Conservation (phyloP, 2,113 vertebrate species). For the Gobiocypris rarus region DNA sequence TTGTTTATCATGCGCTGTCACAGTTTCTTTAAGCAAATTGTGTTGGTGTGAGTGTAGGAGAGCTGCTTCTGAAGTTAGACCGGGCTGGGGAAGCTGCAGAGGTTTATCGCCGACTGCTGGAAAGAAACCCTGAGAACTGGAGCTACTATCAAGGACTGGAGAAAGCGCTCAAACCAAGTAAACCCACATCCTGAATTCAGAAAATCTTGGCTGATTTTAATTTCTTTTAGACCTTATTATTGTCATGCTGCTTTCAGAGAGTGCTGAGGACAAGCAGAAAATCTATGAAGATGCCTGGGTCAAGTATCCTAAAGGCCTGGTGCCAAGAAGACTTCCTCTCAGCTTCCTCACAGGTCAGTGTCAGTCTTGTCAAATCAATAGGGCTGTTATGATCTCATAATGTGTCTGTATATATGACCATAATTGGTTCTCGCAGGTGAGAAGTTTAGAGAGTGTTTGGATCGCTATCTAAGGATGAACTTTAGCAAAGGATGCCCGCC, state of each 20-base stretch:
- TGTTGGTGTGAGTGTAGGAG: constrained; percentile 76
- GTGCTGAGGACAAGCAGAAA: constrained; percentile 87
- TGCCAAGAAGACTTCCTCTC: constrained; percentile 91
- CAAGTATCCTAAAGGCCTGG: constrained; percentile 91
- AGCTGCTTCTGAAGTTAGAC: constrained; percentile 87
- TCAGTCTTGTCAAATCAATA: constrained; percentile 27
- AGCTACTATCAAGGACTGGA: constrained; percentile 94
- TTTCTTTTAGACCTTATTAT: not conserved
- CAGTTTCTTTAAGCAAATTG: not conserved
- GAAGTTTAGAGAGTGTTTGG: constrained; percentile 93
- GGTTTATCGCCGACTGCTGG: constrained; percentile 87
- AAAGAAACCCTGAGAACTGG: constrained; percentile 98
- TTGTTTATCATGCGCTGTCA: not conserved
- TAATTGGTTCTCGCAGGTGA: constrained; percentile 80
- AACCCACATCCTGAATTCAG: not conserved
- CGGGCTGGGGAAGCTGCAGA: constrained; percentile 88
- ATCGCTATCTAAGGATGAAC: constrained; percentile 95
- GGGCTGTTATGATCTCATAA: not conserved
- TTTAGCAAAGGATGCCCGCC: constrained; percentile 98
- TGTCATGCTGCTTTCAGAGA: constrained; percentile 72
- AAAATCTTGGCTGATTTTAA: not conserved
- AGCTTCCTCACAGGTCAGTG: constrained; percentile 89
- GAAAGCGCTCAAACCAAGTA: constrained; percentile 89
- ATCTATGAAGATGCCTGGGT: constrained; percentile 95
- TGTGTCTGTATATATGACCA: not conserved